Evolutionary conservation across 2,888 invertebrate genomes (phyloP).

Genomic region (Sturmia bella): DNA sequence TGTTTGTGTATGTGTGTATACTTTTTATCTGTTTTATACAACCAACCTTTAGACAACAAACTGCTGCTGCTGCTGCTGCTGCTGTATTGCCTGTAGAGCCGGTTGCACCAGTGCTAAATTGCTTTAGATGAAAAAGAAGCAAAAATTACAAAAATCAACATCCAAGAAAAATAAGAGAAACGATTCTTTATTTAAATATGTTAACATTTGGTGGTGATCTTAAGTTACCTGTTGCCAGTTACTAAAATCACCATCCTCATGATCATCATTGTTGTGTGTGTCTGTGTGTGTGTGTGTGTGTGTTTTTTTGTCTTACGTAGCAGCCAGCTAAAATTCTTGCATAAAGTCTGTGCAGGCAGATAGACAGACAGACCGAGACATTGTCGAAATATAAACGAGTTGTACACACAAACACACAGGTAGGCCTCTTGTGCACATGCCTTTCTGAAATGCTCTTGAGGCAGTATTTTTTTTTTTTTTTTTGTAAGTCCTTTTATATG

Average conservation of each 20-base stretch:
- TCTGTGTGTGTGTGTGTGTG: not conserved
- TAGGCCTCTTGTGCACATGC: conserved; percentile 66
- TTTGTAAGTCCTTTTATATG: conserved; percentile 50
- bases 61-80: conserved; percentile 23
- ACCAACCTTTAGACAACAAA: conserved; percentile 30
- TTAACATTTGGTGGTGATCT: conserved; percentile 65
- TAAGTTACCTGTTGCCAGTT: conserved; percentile 67
- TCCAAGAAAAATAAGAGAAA: conserved; percentile 24
- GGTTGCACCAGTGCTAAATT: conserved; percentile 61
- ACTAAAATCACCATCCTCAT: conserved; percentile 50
- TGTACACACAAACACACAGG: conserved; percentile 46
- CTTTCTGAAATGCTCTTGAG: conserved; percentile 61
- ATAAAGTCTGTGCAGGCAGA: not conserved
- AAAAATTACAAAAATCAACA: not conserved
- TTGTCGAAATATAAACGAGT: conserved; percentile 29
- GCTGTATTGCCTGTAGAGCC: conserved; percentile 36
- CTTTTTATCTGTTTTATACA: conserved; percentile 3
- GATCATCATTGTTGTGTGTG: conserved; percentile 17
- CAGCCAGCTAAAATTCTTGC: conserved; percentile 38
- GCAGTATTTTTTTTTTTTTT: conserved; percentile 24
- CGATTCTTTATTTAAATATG: conserved; percentile 60
- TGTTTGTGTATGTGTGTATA: too few species aligned
- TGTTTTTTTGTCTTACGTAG: conserved; percentile 27
- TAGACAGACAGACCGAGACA: conserved; percentile 17
- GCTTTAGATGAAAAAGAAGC: conserved; percentile 36